Evolutionary conservation across 2,797 vertebrate genomes (phyloP).

Genomic region (Lagorchestes hirsutus): DNA sequence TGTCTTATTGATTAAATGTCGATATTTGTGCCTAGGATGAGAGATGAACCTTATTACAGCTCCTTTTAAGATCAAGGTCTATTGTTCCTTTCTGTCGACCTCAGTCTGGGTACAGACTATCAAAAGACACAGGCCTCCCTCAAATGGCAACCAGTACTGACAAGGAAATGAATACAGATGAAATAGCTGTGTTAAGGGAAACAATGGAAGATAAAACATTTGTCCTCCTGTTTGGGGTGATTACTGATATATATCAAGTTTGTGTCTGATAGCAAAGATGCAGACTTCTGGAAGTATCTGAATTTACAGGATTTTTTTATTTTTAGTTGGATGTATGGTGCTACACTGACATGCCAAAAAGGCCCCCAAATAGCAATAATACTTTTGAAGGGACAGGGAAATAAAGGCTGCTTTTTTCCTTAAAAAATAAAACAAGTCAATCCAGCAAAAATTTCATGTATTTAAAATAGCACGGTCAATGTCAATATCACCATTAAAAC

Average conservation of each 20-base stretch:
- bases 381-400: background rate
- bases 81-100: background rate
- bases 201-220: background rate
- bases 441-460: background rate
- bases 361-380: background rate
- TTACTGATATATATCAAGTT: background rate
- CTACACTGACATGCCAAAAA: background rate
- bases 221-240: background rate
- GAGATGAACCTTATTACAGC: background rate
- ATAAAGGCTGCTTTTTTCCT: background rate
- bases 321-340: background rate
- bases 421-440: background rate
- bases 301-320: background rate
- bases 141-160: background rate
- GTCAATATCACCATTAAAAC: background rate
- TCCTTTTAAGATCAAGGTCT: background rate
- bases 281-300: background rate
- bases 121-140: background rate
- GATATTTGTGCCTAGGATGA: background rate
- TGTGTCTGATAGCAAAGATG: background rate
- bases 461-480: background rate
- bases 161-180: conserved; percentile 8
- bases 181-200: background rate
- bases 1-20: background rate
- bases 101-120: background rate